Conservation (phyloP, 2,888 invertebrate species). For the Suillia variegata region DNA sequence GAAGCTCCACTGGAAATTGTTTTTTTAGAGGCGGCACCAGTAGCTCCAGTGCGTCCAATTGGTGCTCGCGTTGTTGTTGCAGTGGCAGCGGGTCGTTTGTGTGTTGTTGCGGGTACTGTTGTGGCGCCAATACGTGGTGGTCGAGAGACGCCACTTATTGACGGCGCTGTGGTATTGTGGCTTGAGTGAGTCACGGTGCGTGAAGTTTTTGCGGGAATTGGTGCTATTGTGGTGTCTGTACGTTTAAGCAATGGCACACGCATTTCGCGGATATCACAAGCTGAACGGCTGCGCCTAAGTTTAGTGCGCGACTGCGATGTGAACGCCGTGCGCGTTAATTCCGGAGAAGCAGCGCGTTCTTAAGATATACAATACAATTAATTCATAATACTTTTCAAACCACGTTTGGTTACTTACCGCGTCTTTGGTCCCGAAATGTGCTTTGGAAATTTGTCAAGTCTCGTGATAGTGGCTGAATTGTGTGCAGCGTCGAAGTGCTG, state of each 20-base stretch:
- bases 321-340: slow-evolving; percentile 26
- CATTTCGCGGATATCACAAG: slow-evolving; percentile 47
- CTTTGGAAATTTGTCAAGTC: slow-evolving; percentile 37
- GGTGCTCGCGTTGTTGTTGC: slow-evolving; percentile 7
- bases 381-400: background rate
- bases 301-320: slow-evolving; percentile 33
- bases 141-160: slow-evolving; percentile 11
- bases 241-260: slow-evolving; percentile 39
- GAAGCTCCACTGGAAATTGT: slow-evolving; percentile 13
- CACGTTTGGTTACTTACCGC: slow-evolving; percentile 38
- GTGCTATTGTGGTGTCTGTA: slow-evolving; percentile 47
- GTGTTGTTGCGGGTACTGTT: slow-evolving; percentile 7
- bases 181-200: slow-evolving; percentile 27
- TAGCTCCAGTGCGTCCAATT: slow-evolving; percentile 1
- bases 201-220: slow-evolving; percentile 48
- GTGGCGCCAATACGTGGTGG: slow-evolving; percentile 27
- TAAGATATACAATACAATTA: slow-evolving; percentile 2
- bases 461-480: slow-evolving; percentile 32
- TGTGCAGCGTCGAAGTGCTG: slow-evolving; percentile 24
- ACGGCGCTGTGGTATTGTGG: background rate
- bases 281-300: slow-evolving; percentile 52
- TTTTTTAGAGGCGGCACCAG: background rate
- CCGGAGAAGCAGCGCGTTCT: slow-evolving; percentile 53
- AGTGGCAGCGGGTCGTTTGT: slow-evolving; percentile 20
- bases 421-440: slow-evolving; percentile 42